These are phyloP conservation scores for Heptranchias perlo DNA, from an alignment of 2,113 vertebrate species.

Conservation along the genomic window DNA sequence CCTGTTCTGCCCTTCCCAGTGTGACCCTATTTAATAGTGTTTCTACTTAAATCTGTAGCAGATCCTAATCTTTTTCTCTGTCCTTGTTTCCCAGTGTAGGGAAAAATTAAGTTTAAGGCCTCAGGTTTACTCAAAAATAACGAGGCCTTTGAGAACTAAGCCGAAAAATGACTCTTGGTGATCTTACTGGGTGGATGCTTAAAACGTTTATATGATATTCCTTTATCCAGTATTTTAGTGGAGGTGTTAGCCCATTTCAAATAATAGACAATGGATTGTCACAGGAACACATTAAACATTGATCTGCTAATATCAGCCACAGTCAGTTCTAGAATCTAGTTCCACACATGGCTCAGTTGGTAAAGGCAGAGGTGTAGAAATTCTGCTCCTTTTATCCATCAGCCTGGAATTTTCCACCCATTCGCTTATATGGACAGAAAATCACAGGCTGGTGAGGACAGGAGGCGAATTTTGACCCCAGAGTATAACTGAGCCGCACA, in stretches of 20 bases:
- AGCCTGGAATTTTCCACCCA: not conserved
- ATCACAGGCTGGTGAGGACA: not conserved
- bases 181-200: not conserved
- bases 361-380: not conserved
- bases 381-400: not conserved
- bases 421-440: not conserved
- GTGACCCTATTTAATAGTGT: not conserved
- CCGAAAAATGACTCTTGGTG: not conserved
- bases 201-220: not conserved
- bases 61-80: not conserved
- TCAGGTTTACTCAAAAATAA: not conserved
- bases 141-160: not conserved
- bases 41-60: conserved; percentile 12
- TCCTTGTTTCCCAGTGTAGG: not conserved
- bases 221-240: not conserved
- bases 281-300: not conserved
- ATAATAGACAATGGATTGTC: not conserved
- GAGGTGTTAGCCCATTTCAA: not conserved
- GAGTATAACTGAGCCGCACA: not conserved
- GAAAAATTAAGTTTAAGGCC: not conserved
- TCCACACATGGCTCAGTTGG: not conserved
- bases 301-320: not conserved
- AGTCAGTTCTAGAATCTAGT: not conserved
- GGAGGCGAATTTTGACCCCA: not conserved
- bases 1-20: not conserved